Conservation (phyloP, 2,113 vertebrate species). For the Taurulus bubalis region DNA sequence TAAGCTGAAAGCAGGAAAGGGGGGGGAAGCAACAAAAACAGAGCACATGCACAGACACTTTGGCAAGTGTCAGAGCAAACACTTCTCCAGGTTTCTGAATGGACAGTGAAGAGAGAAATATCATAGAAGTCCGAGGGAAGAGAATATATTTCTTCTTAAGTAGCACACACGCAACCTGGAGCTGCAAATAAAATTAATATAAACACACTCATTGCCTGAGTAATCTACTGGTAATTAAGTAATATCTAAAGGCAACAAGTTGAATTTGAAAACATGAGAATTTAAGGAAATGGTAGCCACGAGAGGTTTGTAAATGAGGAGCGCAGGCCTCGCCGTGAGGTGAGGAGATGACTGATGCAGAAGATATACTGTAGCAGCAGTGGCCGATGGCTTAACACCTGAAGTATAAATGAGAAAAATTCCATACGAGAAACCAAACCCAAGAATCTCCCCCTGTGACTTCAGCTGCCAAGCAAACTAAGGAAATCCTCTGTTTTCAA, state of each 20-base stretch:
- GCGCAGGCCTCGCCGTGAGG: constrained; percentile 45
- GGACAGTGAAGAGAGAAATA: neutral
- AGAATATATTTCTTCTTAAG: neutral
- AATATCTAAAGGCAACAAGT: constrained; percentile 22
- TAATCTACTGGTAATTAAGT: constrained; percentile 47
- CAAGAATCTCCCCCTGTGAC: constrained; percentile 56
- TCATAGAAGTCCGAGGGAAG: neutral
- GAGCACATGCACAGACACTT: constrained; percentile 32
- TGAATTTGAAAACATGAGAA: constrained; percentile 31
- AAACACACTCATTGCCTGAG: constrained; percentile 5
- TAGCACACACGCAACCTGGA: neutral
- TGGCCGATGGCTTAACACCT: constrained; percentile 49
- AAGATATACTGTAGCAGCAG: constrained; percentile 35
- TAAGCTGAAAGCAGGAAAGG: constrained; percentile 2
- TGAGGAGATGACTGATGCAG: constrained; percentile 50
- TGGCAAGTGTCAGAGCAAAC: constrained; percentile 7
- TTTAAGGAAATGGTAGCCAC: constrained; percentile 26
- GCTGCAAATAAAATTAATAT: constrained; percentile 16
- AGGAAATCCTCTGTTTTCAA: constrained; percentile 79
- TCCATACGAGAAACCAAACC: constrained; percentile 73
- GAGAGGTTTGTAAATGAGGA: constrained; percentile 59
- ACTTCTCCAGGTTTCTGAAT: constrained; percentile 32
- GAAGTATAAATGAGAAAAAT: constrained; percentile 65
- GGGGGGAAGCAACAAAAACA: neutral
- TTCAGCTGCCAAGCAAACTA: constrained; percentile 67